Percentiles rank a stretch among this genome's conserved stretches.
These are phyloP conservation scores for Muntiacus muntjak DNA, from an alignment of 2,113 vertebrate genomes.

Conservation along the genomic window DNA sequence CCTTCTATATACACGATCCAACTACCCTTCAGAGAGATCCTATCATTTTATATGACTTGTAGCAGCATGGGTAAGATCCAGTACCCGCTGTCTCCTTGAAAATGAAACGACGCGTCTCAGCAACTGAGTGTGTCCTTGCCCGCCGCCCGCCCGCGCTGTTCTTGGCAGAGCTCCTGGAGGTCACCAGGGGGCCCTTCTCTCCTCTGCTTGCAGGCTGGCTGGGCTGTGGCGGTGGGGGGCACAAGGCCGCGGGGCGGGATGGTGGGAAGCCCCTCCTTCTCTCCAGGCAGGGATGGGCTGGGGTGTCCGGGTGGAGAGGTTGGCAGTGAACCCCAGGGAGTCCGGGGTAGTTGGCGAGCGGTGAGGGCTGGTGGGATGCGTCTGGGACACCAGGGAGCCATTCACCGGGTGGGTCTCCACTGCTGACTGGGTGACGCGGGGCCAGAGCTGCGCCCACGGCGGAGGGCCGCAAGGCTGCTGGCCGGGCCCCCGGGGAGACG, in stretches of 20 bases:
- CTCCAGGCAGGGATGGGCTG: background rate
- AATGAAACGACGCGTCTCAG: background rate
- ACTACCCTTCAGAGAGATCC: background rate
- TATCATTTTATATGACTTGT: background rate
- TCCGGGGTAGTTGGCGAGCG: background rate
- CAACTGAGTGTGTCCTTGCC: background rate
- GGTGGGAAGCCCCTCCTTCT: background rate
- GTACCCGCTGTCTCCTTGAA: background rate
- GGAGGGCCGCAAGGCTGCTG: rapidly evolving
- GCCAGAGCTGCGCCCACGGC: rapidly evolving
- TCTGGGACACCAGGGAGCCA: background rate
- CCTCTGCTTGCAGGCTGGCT: background rate
- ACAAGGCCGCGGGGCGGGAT: rapidly evolving
- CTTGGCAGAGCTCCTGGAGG: background rate
- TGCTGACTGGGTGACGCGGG: background rate
- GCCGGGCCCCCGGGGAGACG: background rate
- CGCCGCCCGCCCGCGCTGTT: rapidly evolving
- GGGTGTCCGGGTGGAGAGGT: background rate
- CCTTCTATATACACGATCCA: background rate
- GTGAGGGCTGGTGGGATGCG: rapidly evolving
- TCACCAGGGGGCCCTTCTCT: background rate
- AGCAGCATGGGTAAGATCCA: background rate
- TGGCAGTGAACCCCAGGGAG: background rate
- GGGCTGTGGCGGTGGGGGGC: background rate
- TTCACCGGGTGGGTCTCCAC: background rate